Conservation (phyloP, 2,797 vertebrate species). For the Orestias chungarensis region DNA sequence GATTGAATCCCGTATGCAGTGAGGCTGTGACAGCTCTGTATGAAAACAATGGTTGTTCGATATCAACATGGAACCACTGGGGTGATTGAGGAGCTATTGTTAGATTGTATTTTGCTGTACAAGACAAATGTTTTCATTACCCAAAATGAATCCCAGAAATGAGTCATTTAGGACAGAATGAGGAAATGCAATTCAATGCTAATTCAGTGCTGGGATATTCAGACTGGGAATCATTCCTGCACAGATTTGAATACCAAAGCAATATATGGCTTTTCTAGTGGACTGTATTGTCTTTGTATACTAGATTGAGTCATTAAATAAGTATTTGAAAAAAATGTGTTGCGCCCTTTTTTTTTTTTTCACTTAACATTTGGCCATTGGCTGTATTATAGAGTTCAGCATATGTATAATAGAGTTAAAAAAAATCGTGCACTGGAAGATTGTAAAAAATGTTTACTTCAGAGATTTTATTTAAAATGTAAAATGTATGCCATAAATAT, state of each 20-base stretch:
- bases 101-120: constrained; percentile 64
- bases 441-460: neutral
- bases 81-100: constrained; percentile 72
- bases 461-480: neutral
- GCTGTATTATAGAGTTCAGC: constrained; percentile 30
- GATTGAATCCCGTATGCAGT: constrained; percentile 60
- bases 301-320: constrained; percentile 42
- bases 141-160: constrained; percentile 69
- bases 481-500: neutral
- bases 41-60: constrained; percentile 70
- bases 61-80: constrained; percentile 55
- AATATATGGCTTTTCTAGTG: constrained; percentile 27
- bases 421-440: constrained; percentile 12
- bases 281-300: constrained; percentile 30
- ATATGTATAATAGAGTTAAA: constrained; percentile 32
- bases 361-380: constrained; percentile 18
- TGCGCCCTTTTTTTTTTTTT: constrained; percentile 26
- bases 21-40: constrained; percentile 57
- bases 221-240: constrained; percentile 46
- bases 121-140: constrained; percentile 78
- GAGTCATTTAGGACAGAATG: constrained; percentile 65
- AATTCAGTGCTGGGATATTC: constrained; percentile 58
- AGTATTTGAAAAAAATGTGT: constrained; percentile 39
- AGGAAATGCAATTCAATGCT: constrained; percentile 57
- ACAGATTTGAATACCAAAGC: constrained; percentile 54